Evolutionary conservation across 1,140 invertebrate genomes (phyloP).

Genomic region (Frieseomelitta varia): DNA sequence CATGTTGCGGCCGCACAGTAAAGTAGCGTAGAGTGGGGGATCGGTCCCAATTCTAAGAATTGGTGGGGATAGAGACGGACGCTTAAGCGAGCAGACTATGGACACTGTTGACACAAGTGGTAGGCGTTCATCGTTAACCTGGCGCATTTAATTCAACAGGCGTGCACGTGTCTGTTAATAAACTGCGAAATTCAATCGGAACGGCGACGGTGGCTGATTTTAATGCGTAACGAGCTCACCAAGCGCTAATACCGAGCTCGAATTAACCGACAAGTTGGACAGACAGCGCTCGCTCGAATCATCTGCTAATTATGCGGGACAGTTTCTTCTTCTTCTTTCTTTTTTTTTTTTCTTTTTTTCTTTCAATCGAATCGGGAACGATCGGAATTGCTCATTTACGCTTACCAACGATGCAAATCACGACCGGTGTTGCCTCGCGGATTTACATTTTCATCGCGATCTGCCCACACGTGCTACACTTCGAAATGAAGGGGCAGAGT

Average conservation of each 20-base stretch:
- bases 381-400: constrained; percentile 11
- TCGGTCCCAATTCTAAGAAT: too few species aligned
- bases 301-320: constrained; percentile 32
- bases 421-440: not conserved
- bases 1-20: too few species aligned
- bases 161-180: constrained; percentile 48
- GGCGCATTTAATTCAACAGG: not conserved
- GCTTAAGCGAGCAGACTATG: too few species aligned
- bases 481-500: not conserved
- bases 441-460: constrained; percentile 31
- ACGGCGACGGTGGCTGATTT: constrained; percentile 46
- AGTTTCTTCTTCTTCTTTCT: not conserved
- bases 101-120: too few species aligned
- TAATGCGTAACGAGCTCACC: constrained; percentile 35
- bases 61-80: too few species aligned
- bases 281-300: not conserved
- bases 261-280: constrained; percentile 44
- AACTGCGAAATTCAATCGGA: constrained; percentile 62
- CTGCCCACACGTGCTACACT: not conserved
- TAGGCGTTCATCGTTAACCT: too few species aligned
- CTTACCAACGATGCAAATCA: constrained; percentile 26
- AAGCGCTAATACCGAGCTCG: constrained; percentile 11
- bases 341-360: not conserved
- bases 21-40: too few species aligned
- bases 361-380: not conserved